Evolutionary conservation across 2,888 invertebrate genomes (phyloP).

Genomic region (Lamproptera curius): DNA sequence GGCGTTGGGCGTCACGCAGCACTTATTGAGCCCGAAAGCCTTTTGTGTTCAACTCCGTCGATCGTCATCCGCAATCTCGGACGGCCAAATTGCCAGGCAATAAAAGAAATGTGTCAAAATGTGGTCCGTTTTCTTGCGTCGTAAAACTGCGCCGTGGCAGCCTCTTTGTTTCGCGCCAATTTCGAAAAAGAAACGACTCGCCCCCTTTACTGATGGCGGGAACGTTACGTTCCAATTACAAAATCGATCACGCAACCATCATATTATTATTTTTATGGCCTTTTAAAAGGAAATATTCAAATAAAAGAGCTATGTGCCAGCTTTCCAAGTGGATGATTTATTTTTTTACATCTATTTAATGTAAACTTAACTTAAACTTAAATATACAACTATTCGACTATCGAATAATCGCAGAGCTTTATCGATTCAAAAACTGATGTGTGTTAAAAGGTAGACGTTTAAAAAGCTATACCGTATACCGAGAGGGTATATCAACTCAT

Average conservation of each 20-base stretch:
- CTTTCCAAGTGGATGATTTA: no score
- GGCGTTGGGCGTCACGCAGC: constrained; percentile 30
- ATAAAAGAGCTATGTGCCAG: no score
- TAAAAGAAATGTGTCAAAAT: constrained; percentile 57
- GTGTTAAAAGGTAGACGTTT: no score
- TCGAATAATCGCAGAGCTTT: no score
- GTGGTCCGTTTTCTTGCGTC: constrained; percentile 35
- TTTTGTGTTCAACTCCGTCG: constrained; percentile 46
- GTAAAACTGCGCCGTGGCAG: constrained; percentile 35
- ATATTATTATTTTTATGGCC: no score
- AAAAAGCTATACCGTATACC: not conserved
- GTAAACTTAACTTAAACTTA: no score
- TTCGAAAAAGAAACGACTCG: constrained; percentile 43
- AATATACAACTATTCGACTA: no score
- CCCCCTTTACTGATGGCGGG: constrained; percentile 33
- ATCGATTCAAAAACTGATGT: no score
- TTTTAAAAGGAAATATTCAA: no score
- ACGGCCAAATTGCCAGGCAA: constrained; percentile 47
- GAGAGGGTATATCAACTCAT: constrained; percentile 34
- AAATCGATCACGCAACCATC: constrained; percentile 36
- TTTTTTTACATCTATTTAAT: no score
- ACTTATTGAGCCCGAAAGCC: constrained; percentile 36
- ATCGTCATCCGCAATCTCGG: constrained; percentile 41
- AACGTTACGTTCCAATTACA: constrained; percentile 30
- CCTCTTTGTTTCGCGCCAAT: constrained; percentile 52